A percentile compares a stretch with the other conserved stretches of the same genome.
Evolutionary conservation across 2,113 vertebrate species (phyloP).

Genomic region (Typhlomys cinereus): DNA sequence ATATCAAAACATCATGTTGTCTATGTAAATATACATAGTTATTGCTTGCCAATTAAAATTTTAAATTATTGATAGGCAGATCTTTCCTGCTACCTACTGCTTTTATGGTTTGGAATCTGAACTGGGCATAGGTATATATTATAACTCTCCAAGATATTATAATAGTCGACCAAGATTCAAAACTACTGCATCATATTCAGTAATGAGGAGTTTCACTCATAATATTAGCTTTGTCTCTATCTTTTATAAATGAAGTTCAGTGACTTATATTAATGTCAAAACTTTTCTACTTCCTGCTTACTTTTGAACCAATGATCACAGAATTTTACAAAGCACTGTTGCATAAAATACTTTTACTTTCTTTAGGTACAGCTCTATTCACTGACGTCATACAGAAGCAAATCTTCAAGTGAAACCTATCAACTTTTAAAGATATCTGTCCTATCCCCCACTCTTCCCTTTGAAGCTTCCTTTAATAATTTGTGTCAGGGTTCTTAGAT

Average conservation of each 20-base stretch:
- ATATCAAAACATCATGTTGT: not conserved
- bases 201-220: not conserved
- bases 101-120: not conserved
- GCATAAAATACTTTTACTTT: slow-evolving; percentile 9
- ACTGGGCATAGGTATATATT: not conserved
- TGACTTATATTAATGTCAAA: not conserved
- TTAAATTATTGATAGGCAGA: not conserved
- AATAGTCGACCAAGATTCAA: not conserved
- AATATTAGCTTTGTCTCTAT: not conserved
- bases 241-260: not conserved
- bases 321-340: not conserved
- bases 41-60: not conserved
- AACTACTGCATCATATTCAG: not conserved
- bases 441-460: not conserved
- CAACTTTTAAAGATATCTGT: not conserved
- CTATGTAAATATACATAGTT: not conserved
- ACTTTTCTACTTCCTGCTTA: not conserved
- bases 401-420: not conserved
- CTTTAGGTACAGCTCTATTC: not conserved
- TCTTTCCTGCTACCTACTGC: not conserved
- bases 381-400: not conserved
- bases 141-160: not conserved
- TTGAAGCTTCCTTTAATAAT: not conserved
- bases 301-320: not conserved
- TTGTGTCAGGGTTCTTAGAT: not conserved